Evolutionary conservation across 2,113 vertebrate species (phyloP), one percentile per base, ranked within the genome.

Genomic region (Petromus typicus): DNA sequence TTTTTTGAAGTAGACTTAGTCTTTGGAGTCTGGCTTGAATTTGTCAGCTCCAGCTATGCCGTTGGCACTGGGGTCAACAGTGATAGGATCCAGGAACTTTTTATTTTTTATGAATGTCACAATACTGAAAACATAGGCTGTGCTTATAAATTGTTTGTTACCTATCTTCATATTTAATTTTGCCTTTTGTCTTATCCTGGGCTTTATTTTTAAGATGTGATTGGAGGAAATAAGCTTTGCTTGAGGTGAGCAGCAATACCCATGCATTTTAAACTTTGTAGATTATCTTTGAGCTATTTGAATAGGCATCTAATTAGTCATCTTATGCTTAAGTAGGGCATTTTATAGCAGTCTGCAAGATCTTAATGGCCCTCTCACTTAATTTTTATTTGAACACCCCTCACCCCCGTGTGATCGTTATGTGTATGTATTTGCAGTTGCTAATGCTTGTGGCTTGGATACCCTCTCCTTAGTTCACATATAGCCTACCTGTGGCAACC

Each of bases 241-340:
- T 51, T 54, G 34, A 83, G 30, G 16, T 66, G 78, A 92, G 48
- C 51, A 27, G 67, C 73, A 75, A 3, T 94, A 66, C 63, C 82
- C 13, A 3, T 67, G 40, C 89, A 79, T 86, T 95, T 81, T 78
- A 90, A 91, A 94, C 54, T 92, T 81, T 12, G 51, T 57, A 45
- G 82, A 67, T 90, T 71, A 81, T 85, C 87, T 91, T 43, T 88
- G 94, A 82, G 81, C 90, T 93, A 3, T 90, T 92, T 92, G 92
- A 93, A 56, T 83, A 94, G 89, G 79, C 51, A 88, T 20, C 91
- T 82, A 90, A 94, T 94, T 91, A 88, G 89, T 90, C 91, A 67
- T 85, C 37, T 23, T 34, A 57, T 34, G 69, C 89, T 92, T 34
- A 93, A 95, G 80, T 54, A 90, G 76, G 67, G 48, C 61, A 45